Conservation (phyloP, 2,888 invertebrate species). For the Diogma glabrata region DNA sequence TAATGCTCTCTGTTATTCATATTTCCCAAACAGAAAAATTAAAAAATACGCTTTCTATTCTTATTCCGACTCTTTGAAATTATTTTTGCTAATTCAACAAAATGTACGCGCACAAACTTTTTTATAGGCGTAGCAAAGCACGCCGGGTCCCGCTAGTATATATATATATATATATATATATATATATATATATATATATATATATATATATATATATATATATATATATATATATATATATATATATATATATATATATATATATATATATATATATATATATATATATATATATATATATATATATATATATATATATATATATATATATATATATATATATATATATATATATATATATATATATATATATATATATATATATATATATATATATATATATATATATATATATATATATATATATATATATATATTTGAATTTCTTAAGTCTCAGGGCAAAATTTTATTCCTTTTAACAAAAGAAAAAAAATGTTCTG, state of each 20-base stretch:
- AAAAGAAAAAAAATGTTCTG: no score
- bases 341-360: not conserved
- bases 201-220: not conserved
- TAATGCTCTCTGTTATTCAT: no score
- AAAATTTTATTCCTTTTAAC: not conserved
- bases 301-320: not conserved
- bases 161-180: not conserved
- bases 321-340: not conserved
- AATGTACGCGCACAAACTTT: no score
- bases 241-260: not conserved
- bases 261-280: not conserved
- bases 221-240: not conserved
- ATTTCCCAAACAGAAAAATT: no score
- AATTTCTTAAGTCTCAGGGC: not conserved
- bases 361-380: not conserved
- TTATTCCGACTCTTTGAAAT: no score
- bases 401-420: not conserved
- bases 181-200: not conserved
- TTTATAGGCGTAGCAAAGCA: no score
- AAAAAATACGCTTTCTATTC: no score
- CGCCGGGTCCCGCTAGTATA: no score
- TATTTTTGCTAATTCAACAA: no score
- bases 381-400: not conserved
- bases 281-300: not conserved
- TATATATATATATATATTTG: not conserved